Conservation (phyloP, 2,113 vertebrate species). For the Charina bottae region DNA sequence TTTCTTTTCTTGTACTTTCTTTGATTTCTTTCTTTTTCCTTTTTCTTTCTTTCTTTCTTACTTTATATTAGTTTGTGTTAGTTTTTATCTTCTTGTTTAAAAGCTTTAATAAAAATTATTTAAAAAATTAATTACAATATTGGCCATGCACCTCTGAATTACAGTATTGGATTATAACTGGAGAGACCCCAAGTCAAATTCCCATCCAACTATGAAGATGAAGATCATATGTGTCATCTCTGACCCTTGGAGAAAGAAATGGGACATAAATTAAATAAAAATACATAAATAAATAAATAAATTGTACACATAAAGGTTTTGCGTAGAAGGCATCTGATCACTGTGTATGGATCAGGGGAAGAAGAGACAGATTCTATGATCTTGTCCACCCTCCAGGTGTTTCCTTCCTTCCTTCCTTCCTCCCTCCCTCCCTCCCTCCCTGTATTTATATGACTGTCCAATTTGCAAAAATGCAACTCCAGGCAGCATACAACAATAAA, state of each 20-base stretch:
- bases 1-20: too few relatives aligned
- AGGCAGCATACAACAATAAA: background rate
- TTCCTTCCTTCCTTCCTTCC: too few relatives aligned
- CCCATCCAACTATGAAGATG: background rate
- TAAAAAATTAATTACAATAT: background rate
- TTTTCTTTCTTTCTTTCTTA: too few relatives aligned
- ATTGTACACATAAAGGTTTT: background rate
- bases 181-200: background rate
- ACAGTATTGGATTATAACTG: background rate
- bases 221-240: background rate
- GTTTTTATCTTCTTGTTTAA: too few relatives aligned
- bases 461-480: background rate
- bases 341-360: background rate
- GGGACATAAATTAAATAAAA: background rate
- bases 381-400: background rate
- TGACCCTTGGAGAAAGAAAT: background rate
- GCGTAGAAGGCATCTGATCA: background rate
- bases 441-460: background rate
- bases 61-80: too few relatives aligned
- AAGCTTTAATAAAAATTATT: too few relatives aligned
- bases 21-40: too few relatives aligned
- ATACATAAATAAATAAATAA: background rate
- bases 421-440: background rate
- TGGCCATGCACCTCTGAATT: background rate
- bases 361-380: background rate